Conservation (phyloP, 2,797 vertebrate genomes). For the Cyclura pinguis region DNA sequence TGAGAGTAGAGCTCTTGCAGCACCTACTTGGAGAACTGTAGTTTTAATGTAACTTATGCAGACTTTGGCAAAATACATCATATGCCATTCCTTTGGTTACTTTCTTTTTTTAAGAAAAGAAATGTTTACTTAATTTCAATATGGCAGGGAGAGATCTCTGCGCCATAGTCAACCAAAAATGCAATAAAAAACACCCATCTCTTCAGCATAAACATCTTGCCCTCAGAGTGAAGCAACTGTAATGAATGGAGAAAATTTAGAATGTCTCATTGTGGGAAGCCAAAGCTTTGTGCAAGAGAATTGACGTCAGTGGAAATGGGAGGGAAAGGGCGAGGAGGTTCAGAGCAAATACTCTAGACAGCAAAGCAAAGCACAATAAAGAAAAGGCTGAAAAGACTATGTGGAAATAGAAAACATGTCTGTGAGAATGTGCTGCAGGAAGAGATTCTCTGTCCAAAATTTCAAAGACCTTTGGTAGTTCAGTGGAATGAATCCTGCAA, state of each 20-base stretch:
- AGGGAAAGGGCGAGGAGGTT: conserved; percentile 60
- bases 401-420: conserved; percentile 37
- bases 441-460: not conserved
- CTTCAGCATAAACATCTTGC: conserved; percentile 26
- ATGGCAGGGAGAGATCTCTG: not conserved
- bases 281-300: conserved; percentile 52
- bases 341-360: conserved; percentile 41
- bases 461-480: not conserved
- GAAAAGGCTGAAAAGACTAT: conserved; percentile 43
- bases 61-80: not conserved
- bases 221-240: not conserved
- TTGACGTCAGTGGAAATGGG: conserved; percentile 70
- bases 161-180: not conserved
- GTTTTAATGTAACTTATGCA: not conserved
- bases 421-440: conserved; percentile 50
- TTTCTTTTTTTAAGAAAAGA: too few species aligned
- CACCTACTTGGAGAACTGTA: not conserved
- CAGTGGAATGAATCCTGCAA: not conserved
- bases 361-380: conserved; percentile 39
- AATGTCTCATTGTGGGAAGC: conserved; percentile 62
- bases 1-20: not conserved
- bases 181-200: not conserved
- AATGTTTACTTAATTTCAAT: not conserved
- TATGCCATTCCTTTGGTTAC: not conserved
- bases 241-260: conserved; percentile 18